Evolutionary conservation across 2,797 vertebrate genomes (phyloP).

Genomic region (Pseudomugil tenellus): DNA sequence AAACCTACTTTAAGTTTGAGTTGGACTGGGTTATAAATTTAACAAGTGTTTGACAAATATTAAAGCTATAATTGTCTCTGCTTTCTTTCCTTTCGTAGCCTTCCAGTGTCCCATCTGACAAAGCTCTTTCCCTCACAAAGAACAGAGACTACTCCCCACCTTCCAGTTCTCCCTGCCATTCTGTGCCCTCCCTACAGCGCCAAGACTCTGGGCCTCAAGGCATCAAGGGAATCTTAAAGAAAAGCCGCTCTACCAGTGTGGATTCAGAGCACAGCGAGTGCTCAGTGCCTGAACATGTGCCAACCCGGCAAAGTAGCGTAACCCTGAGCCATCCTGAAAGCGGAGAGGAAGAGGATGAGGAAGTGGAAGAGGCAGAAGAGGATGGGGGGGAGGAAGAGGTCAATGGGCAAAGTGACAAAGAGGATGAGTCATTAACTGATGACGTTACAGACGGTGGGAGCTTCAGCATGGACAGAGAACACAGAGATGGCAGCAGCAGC

Average conservation of each 20-base stretch:
- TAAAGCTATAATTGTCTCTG: constrained; percentile 2
- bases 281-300: constrained; percentile 25
- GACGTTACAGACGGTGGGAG: constrained; percentile 59
- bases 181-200: constrained; percentile 63
- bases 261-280: constrained; percentile 75
- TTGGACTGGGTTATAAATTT: not conserved
- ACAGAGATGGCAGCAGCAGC: constrained; percentile 33
- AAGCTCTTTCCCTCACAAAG: constrained; percentile 20
- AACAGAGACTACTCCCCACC: constrained; percentile 43
- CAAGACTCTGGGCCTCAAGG: constrained; percentile 75
- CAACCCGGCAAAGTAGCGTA: constrained; percentile 61
- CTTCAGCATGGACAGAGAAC: constrained; percentile 31
- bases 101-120: constrained; percentile 44
- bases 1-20: not conserved
- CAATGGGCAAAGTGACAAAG: constrained; percentile 50
- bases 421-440: constrained; percentile 56
- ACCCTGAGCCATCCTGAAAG: constrained; percentile 67
- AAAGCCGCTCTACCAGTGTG: constrained; percentile 79
- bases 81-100: constrained; percentile 29
- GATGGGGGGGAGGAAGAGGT: constrained; percentile 41
- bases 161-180: constrained; percentile 35
- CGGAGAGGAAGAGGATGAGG: constrained; percentile 45
- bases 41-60: constrained; percentile 15
- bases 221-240: constrained; percentile 85
- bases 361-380: constrained; percentile 23